Evolutionary conservation across 2,888 invertebrate species (phyloP).

Genomic region (Luffia ferchaultella): DNA sequence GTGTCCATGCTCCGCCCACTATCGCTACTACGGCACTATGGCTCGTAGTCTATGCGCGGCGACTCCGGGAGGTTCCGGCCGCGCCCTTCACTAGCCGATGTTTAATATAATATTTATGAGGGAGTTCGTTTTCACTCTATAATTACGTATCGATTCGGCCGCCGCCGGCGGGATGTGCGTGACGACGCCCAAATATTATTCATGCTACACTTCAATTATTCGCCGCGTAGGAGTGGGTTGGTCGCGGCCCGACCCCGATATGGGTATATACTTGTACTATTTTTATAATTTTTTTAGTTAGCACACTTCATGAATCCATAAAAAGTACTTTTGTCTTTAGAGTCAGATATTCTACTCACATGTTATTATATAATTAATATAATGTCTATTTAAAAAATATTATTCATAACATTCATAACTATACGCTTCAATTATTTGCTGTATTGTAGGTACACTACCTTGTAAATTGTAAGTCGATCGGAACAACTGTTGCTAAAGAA

Average conservation of each 20-base stretch:
- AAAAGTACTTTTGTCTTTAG: too few relatives aligned
- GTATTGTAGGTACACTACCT: too few relatives aligned
- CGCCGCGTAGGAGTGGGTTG: neutral
- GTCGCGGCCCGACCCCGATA: neutral
- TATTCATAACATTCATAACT: too few relatives aligned
- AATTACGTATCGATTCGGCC: constrained; percentile 59
- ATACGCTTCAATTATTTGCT: too few relatives aligned
- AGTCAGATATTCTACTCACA: too few relatives aligned
- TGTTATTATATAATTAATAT: too few relatives aligned
- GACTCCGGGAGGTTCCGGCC: constrained; percentile 54
- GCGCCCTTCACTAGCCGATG: constrained; percentile 29
- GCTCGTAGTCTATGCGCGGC: constrained; percentile 15
- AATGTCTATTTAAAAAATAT: too few relatives aligned
- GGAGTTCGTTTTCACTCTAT: constrained; percentile 55
- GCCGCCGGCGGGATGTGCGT: constrained; percentile 21
- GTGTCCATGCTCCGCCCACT: neutral
- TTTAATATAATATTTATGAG: constrained; percentile 56
- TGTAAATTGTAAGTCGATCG: too few relatives aligned
- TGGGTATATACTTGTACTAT: neutral
- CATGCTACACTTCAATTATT: constrained; percentile 48
- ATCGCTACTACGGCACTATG: neutral
- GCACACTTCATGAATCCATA: too few relatives aligned
- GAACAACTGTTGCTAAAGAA: too few relatives aligned
- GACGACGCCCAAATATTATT: constrained; percentile 60
- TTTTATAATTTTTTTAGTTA: neutral